Conservation (phyloP, 53 echinoderm and acorn worm genomes). For the Temnopleurus reevesii region DNA sequence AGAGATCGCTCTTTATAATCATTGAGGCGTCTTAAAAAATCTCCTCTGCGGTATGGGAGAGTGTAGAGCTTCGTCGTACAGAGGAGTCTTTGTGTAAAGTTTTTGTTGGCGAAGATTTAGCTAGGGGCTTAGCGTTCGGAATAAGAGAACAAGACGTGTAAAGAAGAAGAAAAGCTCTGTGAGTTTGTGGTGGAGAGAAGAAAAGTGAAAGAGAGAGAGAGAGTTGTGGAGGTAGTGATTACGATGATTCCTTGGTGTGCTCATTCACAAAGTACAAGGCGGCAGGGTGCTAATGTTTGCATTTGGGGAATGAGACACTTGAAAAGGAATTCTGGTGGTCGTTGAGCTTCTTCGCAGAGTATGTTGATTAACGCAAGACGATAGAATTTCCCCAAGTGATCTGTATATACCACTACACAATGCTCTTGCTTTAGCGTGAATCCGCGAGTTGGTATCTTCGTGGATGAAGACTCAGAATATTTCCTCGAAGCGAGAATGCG, state of each 20-base stretch:
- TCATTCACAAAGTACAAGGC: slow-evolving; percentile 11
- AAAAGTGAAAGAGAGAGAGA: neutral
- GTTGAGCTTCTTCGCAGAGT: neutral
- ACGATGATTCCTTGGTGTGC: neutral
- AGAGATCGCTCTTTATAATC: slow-evolving; percentile 1
- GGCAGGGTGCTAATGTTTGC: neutral
- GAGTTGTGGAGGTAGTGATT: neutral
- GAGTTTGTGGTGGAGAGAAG: neutral
- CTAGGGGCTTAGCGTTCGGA: slow-evolving; percentile 2
- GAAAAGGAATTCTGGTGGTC: neutral
- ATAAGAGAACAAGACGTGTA: neutral
- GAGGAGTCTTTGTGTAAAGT: slow-evolving; percentile 7
- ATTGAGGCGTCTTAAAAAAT: neutral
- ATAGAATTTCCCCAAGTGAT: neutral
- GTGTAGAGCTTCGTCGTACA: neutral
- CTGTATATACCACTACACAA: neutral
- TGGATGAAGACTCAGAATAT: neutral
- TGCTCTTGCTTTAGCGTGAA: neutral
- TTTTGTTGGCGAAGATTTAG: slow-evolving; percentile 8
- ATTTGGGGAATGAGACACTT: neutral
- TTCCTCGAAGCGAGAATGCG: neutral
- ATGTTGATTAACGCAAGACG: slow-evolving; percentile 3
- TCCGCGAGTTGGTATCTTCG: neutral
- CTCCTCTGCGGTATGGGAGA: neutral
- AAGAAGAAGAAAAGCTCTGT: slow-evolving; percentile 1